Evolutionary conservation across 1,140 invertebrate species (phyloP), one percentile per base, ranked within the genome.

Genomic region (Chlorops oryzae): DNA sequence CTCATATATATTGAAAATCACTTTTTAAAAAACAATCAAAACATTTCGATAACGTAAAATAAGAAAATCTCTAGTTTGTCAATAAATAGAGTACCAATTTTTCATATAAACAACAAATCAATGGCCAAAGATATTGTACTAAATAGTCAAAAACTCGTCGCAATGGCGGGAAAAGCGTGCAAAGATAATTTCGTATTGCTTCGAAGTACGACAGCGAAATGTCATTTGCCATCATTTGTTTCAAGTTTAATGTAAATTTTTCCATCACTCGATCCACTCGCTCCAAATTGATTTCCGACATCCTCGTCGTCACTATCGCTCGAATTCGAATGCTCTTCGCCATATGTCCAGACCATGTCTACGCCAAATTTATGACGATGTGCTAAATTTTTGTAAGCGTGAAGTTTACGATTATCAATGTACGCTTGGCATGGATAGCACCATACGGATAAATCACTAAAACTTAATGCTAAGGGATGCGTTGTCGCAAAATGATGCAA

Each of bases 391-490:
- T 85, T 84, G 1, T 81, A 83, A 24, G 78, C 74, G 62, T 81
- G 81, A 2, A 89, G 71, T 18, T 77, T 64, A 65, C 80, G 73
- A 75, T 91, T 82, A 69, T 93, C 85, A 17, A 95, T 76, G 58
- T 94, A 94, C 5, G 81, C 75, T 61, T 92, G 84, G 65, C 90
- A 94, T 0, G 62, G 72, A 60, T 89, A 92, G 70, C 92, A 95
- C 90, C 91, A 94, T 13, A 91, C 86, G 0, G 89, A 92, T 4
- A 94, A 72, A 74, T 95, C 92, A 13, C 77, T 74, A 47, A 86
- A 85, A 52, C 90, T 91, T 5, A 95, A 73, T 1, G 81, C 81
- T 51, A 94, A 69, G 3, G 85, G 74, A 74, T 95, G 91, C 1
- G 77, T 60, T 0, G 72, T 74, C 3, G 73, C 49, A 12, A 78